These are phyloP conservation scores for Nymphalis urticae DNA, from an alignment of 2,888 invertebrate species.

Conservation along the genomic window DNA sequence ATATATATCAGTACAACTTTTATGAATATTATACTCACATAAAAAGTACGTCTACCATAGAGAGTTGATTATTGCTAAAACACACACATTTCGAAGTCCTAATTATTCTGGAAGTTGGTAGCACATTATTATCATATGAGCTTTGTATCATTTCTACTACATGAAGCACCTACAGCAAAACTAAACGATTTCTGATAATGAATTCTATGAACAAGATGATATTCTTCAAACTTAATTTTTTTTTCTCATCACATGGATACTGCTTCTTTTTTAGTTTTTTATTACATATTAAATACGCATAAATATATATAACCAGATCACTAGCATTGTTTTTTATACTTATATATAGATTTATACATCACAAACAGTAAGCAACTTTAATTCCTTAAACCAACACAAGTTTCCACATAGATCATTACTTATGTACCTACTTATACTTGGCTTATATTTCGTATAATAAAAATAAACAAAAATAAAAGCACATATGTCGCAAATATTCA, in stretches of 20 bases:
- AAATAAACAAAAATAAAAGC: too few relatives aligned
- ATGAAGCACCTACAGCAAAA: not conserved
- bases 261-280: not conserved
- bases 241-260: not conserved
- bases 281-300: conserved; percentile 30
- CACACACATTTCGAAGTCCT: not conserved
- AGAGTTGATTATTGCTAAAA: not conserved
- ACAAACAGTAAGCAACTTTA: not conserved
- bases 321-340: conserved; percentile 3
- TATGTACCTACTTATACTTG: too few relatives aligned
- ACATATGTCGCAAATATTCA: too few relatives aligned
- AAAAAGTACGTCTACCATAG: not conserved
- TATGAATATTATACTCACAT: not conserved
- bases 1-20: not conserved
- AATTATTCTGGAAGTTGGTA: not conserved
- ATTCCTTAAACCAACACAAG: not conserved
- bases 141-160: not conserved
- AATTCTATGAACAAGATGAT: not conserved
- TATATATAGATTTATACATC: conserved; percentile 2
- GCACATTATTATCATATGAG: not conserved
- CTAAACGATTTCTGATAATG: not conserved
- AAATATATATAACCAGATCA: conserved; percentile 16
- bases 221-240: conserved; percentile 13
- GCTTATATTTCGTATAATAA: too few relatives aligned
- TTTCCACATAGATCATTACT: too few relatives aligned